Evolutionary conservation across 2,888 invertebrate species (phyloP).

Genomic region (Leptopilina drosophilae): DNA sequence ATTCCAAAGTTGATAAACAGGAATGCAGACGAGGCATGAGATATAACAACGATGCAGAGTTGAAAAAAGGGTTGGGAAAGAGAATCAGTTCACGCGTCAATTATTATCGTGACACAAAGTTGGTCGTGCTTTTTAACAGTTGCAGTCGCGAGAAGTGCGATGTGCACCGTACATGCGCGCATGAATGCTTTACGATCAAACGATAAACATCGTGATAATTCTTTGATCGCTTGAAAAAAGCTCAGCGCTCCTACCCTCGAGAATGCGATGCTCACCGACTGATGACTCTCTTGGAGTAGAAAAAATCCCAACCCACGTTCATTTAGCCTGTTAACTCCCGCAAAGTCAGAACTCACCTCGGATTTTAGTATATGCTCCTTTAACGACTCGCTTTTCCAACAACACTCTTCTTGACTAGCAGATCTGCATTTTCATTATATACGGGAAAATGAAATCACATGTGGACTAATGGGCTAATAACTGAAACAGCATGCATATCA

Average conservation of each 20-base stretch:
- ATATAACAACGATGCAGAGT: not conserved
- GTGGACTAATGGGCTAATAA: conserved; percentile 5
- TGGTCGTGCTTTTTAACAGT: conserved; percentile 45
- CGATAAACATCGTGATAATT: conserved; percentile 71
- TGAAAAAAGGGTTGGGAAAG: not conserved
- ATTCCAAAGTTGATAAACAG: conserved; percentile 9
- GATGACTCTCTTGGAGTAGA: conserved; percentile 34
- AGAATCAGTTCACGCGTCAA: conserved; percentile 64
- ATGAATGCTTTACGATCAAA: conserved; percentile 70
- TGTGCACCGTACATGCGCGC: conserved; percentile 57
- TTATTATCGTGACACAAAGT: conserved; percentile 43
- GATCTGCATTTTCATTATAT: no score
- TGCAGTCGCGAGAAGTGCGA: conserved; percentile 25
- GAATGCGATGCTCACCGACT: conserved; percentile 39
- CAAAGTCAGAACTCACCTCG: conserved; percentile 29
- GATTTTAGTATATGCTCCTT: conserved; percentile 15
- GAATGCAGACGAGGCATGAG: not conserved
- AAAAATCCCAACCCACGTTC: conserved; percentile 13
- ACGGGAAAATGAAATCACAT: not conserved
- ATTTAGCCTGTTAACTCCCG: conserved; percentile 11
- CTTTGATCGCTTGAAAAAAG: conserved; percentile 74
- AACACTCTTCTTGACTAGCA: not conserved
- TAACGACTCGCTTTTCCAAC: no score
- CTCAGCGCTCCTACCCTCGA: conserved; percentile 58
- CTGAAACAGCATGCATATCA: not conserved